Base-by-base conservation (phyloP, 2,888 invertebrate species). In the Trissoscelio sp. region DNA sequence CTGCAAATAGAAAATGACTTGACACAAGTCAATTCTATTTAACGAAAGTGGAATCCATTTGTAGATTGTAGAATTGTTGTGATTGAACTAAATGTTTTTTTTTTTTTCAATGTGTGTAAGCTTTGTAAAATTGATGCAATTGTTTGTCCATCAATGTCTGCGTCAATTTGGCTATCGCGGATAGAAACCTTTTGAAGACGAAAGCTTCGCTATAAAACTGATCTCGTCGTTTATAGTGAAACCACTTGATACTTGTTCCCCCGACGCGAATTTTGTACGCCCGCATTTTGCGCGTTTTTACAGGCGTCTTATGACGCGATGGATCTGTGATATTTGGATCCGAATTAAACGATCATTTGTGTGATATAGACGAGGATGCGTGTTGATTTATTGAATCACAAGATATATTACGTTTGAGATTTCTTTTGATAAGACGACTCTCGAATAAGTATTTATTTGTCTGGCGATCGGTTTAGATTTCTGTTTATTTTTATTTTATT, bases 281-380 rank as follows among this genome's bases (percentile, higher is more conserved):
- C 16, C 39, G 37, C 31, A 11, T 60, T 58, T 60, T 57, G 60
- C 42, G 53, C 42, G 16, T 44, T 58, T 75, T 55, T 70, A 62
- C 46, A 18, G 28, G 31, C 39, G 58, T 22, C 18, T 1, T 28
- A 0, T 11, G 18, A 28, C 39, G 72, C 72, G 42, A 44, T 66
- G 77, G 77, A 78, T 73, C 73, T 81, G 81, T 81, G 81, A 78
- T 78, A 81, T 57, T 75, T 51, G 62, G 77, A 81, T 81, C 81
- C 77, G 81, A 77, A 78, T 81, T 77, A 81, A 66, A 39, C 20
- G 46, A 62, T 74, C 44, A 66, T 81, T 67, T 81, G 66, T 80
- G 80, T 75, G 75, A 80, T 80, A 80, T 55, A 66, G 48, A 70
- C 20, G 58, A 53, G 62, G 28, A 53, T 66, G 42, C 53, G 24